Conservation (phyloP, 2,888 invertebrate genomes). For the Serripes groenlandicus region DNA sequence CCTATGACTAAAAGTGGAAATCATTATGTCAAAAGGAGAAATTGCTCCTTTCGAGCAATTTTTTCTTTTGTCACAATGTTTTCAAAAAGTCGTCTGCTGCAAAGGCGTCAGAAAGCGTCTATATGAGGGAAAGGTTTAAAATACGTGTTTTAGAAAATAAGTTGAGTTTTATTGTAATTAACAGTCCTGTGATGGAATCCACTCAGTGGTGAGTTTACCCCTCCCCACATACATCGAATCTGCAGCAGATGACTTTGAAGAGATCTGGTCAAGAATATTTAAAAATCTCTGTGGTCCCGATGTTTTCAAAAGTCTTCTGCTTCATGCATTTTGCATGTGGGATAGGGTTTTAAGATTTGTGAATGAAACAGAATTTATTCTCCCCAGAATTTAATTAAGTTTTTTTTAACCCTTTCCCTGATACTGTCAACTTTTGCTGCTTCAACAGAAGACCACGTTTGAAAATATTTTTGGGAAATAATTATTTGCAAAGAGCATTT, state of each 20-base stretch:
- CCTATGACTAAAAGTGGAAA: no score
- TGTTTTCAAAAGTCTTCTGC: no score
- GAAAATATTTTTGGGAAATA: not conserved
- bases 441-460: not conserved
- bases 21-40: not conserved
- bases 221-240: no score
- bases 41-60: not conserved
- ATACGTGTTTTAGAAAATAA: no score
- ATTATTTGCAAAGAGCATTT: not conserved
- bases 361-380: no score
- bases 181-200: conserved; percentile 3
- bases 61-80: not conserved
- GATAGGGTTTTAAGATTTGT: no score
- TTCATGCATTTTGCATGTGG: no score
- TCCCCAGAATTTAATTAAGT: no score
- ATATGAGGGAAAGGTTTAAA: not conserved
- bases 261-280: no score
- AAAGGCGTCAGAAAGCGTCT: not conserved
- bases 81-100: not conserved
- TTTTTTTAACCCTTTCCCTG: not conserved
- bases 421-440: not conserved
- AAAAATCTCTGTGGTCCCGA: no score
- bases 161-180: not conserved
- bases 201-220: conserved; percentile 7
- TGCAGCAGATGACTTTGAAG: no score